Conservation (phyloP, 2,113 vertebrate species). For the Ammospiza nelsoni region DNA sequence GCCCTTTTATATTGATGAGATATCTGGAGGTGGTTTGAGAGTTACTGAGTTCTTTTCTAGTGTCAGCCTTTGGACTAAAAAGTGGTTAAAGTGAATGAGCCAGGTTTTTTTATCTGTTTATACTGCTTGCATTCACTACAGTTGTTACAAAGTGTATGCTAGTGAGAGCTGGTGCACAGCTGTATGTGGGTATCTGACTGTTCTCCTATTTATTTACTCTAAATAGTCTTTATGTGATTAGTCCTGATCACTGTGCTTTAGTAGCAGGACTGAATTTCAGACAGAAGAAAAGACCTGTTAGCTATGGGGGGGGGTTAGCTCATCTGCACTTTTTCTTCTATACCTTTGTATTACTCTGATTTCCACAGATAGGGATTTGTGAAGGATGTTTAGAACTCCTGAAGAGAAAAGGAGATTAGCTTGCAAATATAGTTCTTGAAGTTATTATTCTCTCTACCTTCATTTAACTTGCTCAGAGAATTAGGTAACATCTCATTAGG, state of each 20-base stretch:
- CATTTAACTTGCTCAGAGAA: slow-evolving; percentile 38
- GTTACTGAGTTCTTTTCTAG: neutral
- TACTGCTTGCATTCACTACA: neutral
- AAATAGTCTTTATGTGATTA: neutral
- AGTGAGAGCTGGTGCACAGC: neutral
- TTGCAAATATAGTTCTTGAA: slow-evolving; percentile 34
- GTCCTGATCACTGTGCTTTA: neutral
- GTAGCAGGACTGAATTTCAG: neutral
- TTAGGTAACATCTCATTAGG: slow-evolving; percentile 39
- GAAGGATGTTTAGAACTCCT: neutral
- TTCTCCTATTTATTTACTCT: neutral
- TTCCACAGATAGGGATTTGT: slow-evolving; percentile 44
- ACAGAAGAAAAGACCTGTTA: slow-evolving; percentile 11
- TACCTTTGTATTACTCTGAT: neutral
- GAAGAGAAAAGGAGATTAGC: slow-evolving; percentile 42
- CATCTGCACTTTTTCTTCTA: neutral
- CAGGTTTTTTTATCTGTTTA: neutral
- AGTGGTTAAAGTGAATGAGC: neutral
- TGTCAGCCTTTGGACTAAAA: neutral
- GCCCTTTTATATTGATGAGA: neutral
- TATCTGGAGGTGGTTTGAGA: neutral
- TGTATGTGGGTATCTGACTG: neutral
- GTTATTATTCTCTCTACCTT: slow-evolving; percentile 34
- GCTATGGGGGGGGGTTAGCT: neutral
- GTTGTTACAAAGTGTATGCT: neutral